Percentiles rank a stretch among this genome's conserved stretches.
Evolutionary conservation across 2,113 vertebrate species (phyloP).

Genomic region (Barbus barbus): DNA sequence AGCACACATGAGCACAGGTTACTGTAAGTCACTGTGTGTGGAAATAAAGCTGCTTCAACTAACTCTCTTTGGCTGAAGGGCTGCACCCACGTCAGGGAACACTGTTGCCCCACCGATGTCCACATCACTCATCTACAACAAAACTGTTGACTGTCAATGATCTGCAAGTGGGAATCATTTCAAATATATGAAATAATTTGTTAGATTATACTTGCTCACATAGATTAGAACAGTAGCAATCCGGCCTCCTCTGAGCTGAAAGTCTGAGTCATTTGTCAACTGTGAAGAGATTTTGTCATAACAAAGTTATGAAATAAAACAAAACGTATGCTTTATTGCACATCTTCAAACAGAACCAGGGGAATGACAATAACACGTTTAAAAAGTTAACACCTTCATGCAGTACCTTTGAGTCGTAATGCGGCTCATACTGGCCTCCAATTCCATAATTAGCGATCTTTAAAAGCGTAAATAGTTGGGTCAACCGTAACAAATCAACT

Average conservation of each 20-base stretch:
- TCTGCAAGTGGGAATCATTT: too few relatives aligned
- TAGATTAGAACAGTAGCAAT: slow-evolving; percentile 62
- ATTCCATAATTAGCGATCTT: slow-evolving; percentile 66
- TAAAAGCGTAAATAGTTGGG: neutral
- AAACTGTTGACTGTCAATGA: neutral
- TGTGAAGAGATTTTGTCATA: slow-evolving; percentile 9
- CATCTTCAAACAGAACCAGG: neutral
- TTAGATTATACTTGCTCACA: slow-evolving; percentile 44
- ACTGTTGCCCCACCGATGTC: slow-evolving; percentile 86
- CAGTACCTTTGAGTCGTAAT: slow-evolving; percentile 59
- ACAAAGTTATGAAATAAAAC: too few relatives aligned
- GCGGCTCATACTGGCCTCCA: slow-evolving; percentile 63
- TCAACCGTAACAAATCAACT: neutral
- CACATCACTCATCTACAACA: slow-evolving; percentile 84
- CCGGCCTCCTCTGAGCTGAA: slow-evolving; percentile 32
- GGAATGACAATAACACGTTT: neutral
- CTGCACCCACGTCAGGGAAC: slow-evolving; percentile 84
- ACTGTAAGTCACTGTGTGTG: too few relatives aligned
- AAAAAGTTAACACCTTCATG: neutral
- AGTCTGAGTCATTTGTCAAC: slow-evolving; percentile 42
- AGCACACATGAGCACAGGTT: neutral
- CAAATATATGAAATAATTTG: neutral
- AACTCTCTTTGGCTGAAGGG: slow-evolving; percentile 84
- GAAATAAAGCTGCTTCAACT: neutral
- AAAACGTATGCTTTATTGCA: neutral